Percentiles rank a stretch among this genome's conserved stretches.
These are phyloP conservation scores for Nymphalis polychloros DNA, from an alignment of 2,888 invertebrate genomes.

Conservation along the genomic window DNA sequence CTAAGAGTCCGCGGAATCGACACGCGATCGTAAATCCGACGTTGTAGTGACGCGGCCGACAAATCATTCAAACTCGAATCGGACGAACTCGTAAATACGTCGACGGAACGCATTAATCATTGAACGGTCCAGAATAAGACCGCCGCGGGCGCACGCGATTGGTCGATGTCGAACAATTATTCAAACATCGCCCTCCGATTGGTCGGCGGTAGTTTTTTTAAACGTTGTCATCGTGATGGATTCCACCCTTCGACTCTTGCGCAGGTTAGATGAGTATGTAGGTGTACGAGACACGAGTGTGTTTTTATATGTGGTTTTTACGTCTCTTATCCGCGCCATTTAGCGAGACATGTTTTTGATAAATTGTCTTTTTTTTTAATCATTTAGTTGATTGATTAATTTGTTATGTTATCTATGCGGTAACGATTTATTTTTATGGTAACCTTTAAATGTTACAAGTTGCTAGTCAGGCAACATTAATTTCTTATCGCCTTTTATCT, in stretches of 20 bases:
- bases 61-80: conserved; percentile 76
- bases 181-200: conserved; percentile 72
- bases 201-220: conserved; percentile 65
- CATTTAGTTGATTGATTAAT: conserved; percentile 10
- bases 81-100: conserved; percentile 70
- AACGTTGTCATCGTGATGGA: conserved; percentile 75
- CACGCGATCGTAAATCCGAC: conserved; percentile 73
- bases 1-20: conserved; percentile 36
- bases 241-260: conserved; percentile 78
- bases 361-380: conserved; percentile 12
- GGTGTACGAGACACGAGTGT: conserved; percentile 22
- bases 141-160: conserved; percentile 69
- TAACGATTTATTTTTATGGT: conserved; percentile 10
- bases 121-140: conserved; percentile 66
- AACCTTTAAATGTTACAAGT: conserved; percentile 11
- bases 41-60: conserved; percentile 64
- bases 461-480: neutral
- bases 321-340: conserved; percentile 24
- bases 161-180: conserved; percentile 77
- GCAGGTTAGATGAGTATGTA: conserved; percentile 47
- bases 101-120: conserved; percentile 73
- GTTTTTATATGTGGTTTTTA: conserved; percentile 34
- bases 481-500: neutral
- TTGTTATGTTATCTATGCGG: conserved; percentile 1
- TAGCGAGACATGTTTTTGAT: conserved; percentile 12